A percentile compares a stretch with the other conserved stretches of the same genome.
Evolutionary conservation across 2,113 vertebrate genomes (phyloP).

Genomic region (Pluvianellus socialis): DNA sequence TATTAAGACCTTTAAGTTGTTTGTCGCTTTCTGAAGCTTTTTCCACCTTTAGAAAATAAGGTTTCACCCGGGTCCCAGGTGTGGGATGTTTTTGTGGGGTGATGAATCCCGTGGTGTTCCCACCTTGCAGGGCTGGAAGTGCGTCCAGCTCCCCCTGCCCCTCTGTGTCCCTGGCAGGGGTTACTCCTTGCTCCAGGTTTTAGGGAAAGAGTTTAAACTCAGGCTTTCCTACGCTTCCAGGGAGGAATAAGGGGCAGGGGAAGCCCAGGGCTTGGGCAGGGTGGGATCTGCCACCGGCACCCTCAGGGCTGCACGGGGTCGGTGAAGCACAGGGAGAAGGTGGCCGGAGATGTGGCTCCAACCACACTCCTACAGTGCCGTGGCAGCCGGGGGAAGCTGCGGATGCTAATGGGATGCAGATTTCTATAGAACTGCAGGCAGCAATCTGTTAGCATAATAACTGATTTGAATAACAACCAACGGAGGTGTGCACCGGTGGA

Average conservation of each 20-base stretch:
- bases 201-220: neutral
- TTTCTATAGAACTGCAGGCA: neutral
- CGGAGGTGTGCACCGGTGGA: neutral
- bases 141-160: neutral
- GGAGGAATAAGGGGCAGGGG: neutral
- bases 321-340: neutral
- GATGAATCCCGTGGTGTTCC: neutral
- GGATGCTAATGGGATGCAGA: neutral
- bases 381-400: neutral
- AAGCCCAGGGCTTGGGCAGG: neutral
- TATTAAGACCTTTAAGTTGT: neutral
- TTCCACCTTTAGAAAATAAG: neutral
- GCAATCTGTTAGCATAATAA: neutral
- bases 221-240: neutral
- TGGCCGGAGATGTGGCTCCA: neutral
- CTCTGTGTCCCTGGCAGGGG: fast-evolving
- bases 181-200: neutral
- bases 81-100: neutral
- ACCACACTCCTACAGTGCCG: fast-evolving
- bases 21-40: neutral
- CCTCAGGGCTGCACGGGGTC: neutral
- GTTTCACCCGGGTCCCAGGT: neutral
- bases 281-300: neutral
- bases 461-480: neutral
- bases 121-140: neutral